phyloP scores from a whole-genome alignment of 2,888 invertebrate genomes.

The Papilio demoleus region DNA sequence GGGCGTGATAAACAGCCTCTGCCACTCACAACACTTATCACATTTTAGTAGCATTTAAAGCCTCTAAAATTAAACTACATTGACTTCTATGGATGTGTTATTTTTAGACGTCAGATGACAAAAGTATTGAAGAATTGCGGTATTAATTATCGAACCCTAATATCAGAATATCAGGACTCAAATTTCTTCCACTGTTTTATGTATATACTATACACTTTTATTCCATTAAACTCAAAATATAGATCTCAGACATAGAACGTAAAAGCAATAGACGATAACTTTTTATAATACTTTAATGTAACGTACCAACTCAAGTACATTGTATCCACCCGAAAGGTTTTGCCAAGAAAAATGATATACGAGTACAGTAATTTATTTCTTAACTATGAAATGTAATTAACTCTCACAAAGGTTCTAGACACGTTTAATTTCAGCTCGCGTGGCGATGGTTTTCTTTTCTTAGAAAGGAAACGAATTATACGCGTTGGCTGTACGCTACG shows the following conservation, averaged over 20 bases:
- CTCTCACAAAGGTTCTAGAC: slow-evolving; percentile 41
- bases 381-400: slow-evolving; percentile 25
- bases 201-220: too few species aligned
- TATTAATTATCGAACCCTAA: too few species aligned
- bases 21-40: slow-evolving; percentile 13
- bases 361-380: slow-evolving; percentile 12
- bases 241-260: too few species aligned
- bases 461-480: slow-evolving; percentile 40
- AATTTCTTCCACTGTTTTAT: too few species aligned
- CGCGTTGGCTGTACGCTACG: slow-evolving; percentile 16
- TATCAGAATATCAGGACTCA: too few species aligned
- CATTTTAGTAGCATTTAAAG: slow-evolving; percentile 14
- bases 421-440: slow-evolving; percentile 37
- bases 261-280: too few species aligned
- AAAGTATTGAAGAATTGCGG: too few species aligned
- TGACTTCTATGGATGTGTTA: background rate
- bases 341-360: slow-evolving; percentile 18
- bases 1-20: slow-evolving; percentile 36
- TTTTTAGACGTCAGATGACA: too few species aligned
- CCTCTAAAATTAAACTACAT: background rate
- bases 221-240: too few species aligned
- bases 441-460: slow-evolving; percentile 42
- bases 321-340: background rate
- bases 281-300: too few species aligned
- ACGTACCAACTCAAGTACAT: too few species aligned